Evolutionary conservation across 2,888 invertebrate genomes (phyloP).

Genomic region (Rhagonycha lutea): DNA sequence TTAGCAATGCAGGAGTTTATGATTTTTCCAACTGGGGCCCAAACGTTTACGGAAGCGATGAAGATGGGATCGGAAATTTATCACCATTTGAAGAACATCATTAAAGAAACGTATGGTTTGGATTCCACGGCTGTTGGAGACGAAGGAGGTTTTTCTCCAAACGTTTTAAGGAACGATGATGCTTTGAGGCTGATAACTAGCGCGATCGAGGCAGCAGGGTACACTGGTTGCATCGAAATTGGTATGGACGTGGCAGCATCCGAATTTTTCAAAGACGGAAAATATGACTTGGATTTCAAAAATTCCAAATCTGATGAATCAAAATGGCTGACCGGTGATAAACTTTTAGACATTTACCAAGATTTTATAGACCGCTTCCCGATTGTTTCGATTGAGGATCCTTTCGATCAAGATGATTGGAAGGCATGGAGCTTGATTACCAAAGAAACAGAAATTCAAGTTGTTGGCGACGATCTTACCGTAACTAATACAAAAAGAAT

Average conservation of each 20-base stretch:
- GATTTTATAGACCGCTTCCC: slow-evolving; percentile 90
- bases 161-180: slow-evolving; percentile 95
- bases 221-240: slow-evolving; percentile 94
- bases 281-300: slow-evolving; percentile 97
- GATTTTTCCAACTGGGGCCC: slow-evolving; percentile 72
- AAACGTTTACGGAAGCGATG: slow-evolving; percentile 95
- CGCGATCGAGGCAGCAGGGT: slow-evolving; percentile 93
- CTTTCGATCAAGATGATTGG: slow-evolving; percentile 99
- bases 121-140: slow-evolving; percentile 98
- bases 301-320: slow-evolving; percentile 86
- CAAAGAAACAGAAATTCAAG: slow-evolving; percentile 77
- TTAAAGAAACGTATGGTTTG: slow-evolving; percentile 92
- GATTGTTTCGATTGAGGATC: slow-evolving; percentile 97
- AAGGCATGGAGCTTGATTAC: slow-evolving; percentile 87
- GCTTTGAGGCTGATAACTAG: slow-evolving; percentile 83
- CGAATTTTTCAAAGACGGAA: slow-evolving; percentile 84
- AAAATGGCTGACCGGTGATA: slow-evolving; percentile 79
- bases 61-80: slow-evolving; percentile 97
- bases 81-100: slow-evolving; percentile 95
- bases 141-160: slow-evolving; percentile 99
- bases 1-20: slow-evolving; percentile 79
- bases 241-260: slow-evolving; percentile 99
- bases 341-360: slow-evolving; percentile 84
- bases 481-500: slow-evolving; percentile 95
- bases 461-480: slow-evolving; percentile 94